Base-by-base conservation (phyloP, 2,113 vertebrate species). In the Orthonyx spaldingii region DNA sequence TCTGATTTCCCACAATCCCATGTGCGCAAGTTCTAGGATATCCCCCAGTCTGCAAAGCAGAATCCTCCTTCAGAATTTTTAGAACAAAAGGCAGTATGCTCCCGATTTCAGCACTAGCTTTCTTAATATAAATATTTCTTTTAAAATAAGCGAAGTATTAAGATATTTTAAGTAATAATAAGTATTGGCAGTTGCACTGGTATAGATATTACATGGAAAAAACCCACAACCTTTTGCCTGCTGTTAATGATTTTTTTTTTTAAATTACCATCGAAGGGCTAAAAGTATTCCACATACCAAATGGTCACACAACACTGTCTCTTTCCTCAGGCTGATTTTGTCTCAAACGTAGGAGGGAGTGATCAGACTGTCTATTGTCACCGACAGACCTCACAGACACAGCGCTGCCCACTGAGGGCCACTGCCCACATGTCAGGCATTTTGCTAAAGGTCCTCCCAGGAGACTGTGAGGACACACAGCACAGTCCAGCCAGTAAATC, bases 361-460 rank as follows among this genome's bases (percentile, higher is more conserved):
- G 37, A 47, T 63, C 56, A 75, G 47, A 69, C 35, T 30, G 32
- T 5, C 44, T 30, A 13, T 16, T 74, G 61, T 60, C 61, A 82
- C 30, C 3, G 7, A 13, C 41, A 46, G 52, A 66, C 70, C 72
- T 16, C 39, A 49, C 39, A 84, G 60, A 15, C n/a, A 72, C 3
- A 28, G 9, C 3, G 22, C 56, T 60, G 77, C 16, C 55, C 41
- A 37, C 63, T 16, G 14, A 80, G n/a, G 83, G 74, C 19, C 84
- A 35, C n/a, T 32, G 57, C 19, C 65, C 33, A 44, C 27, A 20
- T 3, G 12, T 32, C 44, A 35, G 50, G 32, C 0, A 0, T 47
- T 83, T 16, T 63, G 46, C 79, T 61, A 2, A 32, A 78, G 46
- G 60, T 56, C 11, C 35, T 26, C 63, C 20, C 46, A 69, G 79